These are phyloP conservation scores for Cyprinodon variegatus DNA, from an alignment of 2,113 vertebrate genomes.

Conservation along the genomic window DNA sequence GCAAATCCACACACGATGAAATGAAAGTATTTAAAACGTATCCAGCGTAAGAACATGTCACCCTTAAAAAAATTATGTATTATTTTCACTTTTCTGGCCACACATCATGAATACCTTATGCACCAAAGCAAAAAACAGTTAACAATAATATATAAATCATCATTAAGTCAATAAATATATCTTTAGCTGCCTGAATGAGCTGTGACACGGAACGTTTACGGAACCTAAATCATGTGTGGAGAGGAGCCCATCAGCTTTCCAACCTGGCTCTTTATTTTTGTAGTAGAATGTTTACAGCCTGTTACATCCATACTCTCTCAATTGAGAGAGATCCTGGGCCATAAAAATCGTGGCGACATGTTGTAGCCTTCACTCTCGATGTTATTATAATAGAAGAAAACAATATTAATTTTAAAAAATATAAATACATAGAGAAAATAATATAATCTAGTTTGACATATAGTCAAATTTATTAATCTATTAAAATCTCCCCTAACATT, in stretches of 20 bases:
- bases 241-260: slow-evolving; percentile 43
- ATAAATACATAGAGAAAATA: background rate
- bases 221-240: slow-evolving; percentile 82
- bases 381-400: background rate
- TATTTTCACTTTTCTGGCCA: slow-evolving; percentile 14
- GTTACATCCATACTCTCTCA: background rate
- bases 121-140: slow-evolving; percentile 87
- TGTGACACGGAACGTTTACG: slow-evolving; percentile 66
- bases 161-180: slow-evolving; percentile 82
- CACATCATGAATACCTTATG: slow-evolving; percentile 19
- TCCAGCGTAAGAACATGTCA: slow-evolving; percentile 43
- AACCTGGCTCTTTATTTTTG: background rate
- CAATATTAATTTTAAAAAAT: background rate
- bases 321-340: background rate
- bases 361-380: background rate
- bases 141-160: slow-evolving; percentile 89
- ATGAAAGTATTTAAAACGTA: slow-evolving; percentile 41
- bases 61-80: slow-evolving; percentile 38
- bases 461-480: no score
- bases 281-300: background rate
- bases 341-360: background rate
- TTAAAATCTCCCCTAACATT: no score
- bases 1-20: slow-evolving; percentile 75
- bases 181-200: slow-evolving; percentile 79
- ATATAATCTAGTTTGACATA: background rate